Base-by-base conservation (phyloP, 1,140 invertebrate genomes). In the Drosophila melanica region DNA sequence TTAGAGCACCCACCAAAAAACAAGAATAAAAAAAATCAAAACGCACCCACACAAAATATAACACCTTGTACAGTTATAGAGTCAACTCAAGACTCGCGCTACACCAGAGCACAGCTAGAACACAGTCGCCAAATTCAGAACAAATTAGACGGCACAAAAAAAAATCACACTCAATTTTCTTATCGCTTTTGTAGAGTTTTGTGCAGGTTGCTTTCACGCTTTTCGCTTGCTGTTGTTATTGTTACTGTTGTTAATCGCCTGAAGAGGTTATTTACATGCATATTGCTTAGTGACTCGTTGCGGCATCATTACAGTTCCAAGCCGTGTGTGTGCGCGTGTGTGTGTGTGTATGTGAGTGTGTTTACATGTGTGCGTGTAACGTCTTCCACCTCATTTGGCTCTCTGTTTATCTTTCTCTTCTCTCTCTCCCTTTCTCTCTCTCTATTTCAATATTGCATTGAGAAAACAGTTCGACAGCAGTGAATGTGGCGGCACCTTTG, bases 401-500 rank as follows among this genome's bases (percentile, higher is more conserved):
- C 37, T 59, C 45, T 66, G 45, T 48, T 39, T 60, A 35, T 60
- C 30, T 45, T 58, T 41, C 16, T 57, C 37, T 48, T 72, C 45
- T 47, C 33, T 75, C 37, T 58, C n/a, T 79, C 59, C 76, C 57
- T 23, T 66, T 82, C 48, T 80, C 59, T 73, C 53, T 74, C 33
- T 86, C 45, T 75, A 57, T 75, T 47, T 70, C 71, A 76, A 55
- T 60, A 55, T 65, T 23, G 44, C 39, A 57, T 68, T 84, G 70
- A 68, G 64, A 67, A 54, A 68, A 73, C 90, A 91, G 90, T 91
- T 91, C 73, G 90, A 91, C 79, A 87, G 90, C 85, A 91, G 85
- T 90, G 90, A 90, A 69, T 81, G 84, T 89, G 77, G 79, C 70
- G 73, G 79, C 68, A 78, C 76, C 69, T 70, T 79, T 70, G 89